Evolutionary conservation across 2,888 invertebrate species (phyloP).

Genomic region (Caenorhabditis macrosperma): DNA sequence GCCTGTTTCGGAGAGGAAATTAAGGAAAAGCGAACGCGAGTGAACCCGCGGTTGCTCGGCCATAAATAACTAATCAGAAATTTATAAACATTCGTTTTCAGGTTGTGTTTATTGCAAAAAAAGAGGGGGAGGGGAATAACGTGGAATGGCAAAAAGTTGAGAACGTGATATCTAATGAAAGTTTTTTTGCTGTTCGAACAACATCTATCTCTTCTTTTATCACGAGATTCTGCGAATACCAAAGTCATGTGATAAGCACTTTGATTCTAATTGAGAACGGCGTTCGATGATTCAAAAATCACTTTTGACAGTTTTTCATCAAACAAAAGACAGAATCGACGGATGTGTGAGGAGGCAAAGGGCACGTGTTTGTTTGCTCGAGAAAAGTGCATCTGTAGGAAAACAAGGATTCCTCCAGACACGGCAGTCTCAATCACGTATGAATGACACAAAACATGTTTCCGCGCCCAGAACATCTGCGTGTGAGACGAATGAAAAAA

Average conservation of each 20-base stretch:
- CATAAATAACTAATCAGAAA: conserved; percentile 11
- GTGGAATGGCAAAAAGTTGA: neutral
- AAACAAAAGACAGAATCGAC: too few species aligned
- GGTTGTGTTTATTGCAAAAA: conserved; percentile 6
- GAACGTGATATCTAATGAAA: neutral
- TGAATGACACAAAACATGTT: conserved; percentile 25
- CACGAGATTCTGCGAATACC: too few species aligned
- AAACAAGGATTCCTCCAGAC: neutral
- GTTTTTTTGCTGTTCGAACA: neutral
- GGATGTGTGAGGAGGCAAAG: neutral
- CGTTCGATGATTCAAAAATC: too few species aligned
- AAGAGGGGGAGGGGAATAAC: neutral
- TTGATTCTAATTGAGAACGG: too few species aligned
- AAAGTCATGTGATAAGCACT: neutral
- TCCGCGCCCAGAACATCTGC: neutral
- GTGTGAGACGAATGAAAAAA: neutral
- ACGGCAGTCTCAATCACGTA: conserved; percentile 22
- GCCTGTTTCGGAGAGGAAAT: neutral
- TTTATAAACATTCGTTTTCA: conserved; percentile 9
- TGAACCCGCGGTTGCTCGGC: neutral
- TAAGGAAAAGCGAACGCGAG: neutral
- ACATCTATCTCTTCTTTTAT: neutral
- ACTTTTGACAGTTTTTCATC: too few species aligned
- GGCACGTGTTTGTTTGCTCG: neutral
- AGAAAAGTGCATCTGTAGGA: neutral